Percentiles rank a stretch among this genome's conserved stretches.
phyloP scores from a whole-genome alignment of 2,797 vertebrate genomes.

The Potorous gilbertii region DNA sequence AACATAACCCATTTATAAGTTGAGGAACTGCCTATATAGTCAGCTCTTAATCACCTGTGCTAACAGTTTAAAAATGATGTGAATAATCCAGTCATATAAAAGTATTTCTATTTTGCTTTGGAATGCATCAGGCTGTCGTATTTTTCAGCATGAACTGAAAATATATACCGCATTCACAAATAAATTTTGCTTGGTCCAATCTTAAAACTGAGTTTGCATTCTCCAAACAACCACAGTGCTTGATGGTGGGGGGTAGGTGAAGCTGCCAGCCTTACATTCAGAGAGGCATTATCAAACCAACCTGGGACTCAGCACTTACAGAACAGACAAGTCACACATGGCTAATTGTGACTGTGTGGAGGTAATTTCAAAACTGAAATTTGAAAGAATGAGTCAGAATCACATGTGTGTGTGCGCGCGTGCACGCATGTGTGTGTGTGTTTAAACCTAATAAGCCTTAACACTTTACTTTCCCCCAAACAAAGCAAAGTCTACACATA shows the following conservation, averaged over 20 bases:
- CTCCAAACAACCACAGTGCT: constrained; percentile 21
- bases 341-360: neutral
- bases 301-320: neutral
- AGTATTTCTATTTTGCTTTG: constrained; percentile 65
- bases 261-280: neutral
- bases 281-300: neutral
- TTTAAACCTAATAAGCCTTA: neutral
- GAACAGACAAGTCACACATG: neutral
- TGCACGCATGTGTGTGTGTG: neutral
- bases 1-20: neutral
- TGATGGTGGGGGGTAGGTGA: neutral
- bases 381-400: constrained; percentile 1
- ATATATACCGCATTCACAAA: constrained; percentile 58
- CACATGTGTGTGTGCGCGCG: neutral
- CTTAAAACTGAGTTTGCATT: constrained; percentile 56
- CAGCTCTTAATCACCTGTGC: constrained; percentile 38
- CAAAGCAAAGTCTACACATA: neutral
- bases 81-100: constrained; percentile 70
- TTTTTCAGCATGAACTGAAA: constrained; percentile 56
- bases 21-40: neutral
- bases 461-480: neutral
- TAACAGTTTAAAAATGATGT: constrained; percentile 61
- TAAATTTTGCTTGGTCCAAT: constrained; percentile 54
- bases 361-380: neutral
- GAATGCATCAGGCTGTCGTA: constrained; percentile 52